Conservation (phyloP, 2,113 vertebrate genomes). For the Dolichallabes microphthalmus region DNA sequence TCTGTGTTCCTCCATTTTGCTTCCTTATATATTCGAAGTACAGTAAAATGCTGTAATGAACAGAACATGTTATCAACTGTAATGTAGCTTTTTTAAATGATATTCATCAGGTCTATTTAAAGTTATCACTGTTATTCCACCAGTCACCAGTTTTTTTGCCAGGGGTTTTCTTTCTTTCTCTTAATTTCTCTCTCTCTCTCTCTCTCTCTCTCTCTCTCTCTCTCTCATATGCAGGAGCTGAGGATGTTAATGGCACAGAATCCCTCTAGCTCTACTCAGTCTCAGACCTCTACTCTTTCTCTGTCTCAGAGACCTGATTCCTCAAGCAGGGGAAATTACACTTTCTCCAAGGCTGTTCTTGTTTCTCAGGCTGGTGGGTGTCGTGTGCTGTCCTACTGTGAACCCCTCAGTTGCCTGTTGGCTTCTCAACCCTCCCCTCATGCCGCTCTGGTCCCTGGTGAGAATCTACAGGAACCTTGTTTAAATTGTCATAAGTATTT, state of each 20-base stretch:
- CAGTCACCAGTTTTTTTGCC: not conserved
- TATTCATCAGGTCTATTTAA: not conserved
- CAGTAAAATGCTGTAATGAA: not conserved
- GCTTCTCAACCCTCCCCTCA: constrained; percentile 91
- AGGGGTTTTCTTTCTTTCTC: not conserved
- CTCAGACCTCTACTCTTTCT: constrained; percentile 50
- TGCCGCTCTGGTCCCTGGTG: constrained; percentile 85
- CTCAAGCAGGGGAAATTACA: constrained; percentile 74
- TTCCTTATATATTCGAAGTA: not conserved
- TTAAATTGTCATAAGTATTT: not conserved
- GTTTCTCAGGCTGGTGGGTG: constrained; percentile 85
- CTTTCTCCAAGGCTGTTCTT: constrained; percentile 79
- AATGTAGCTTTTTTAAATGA: not conserved
- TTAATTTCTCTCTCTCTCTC: not conserved
- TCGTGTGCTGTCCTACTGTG: constrained; percentile 84
- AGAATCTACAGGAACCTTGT: constrained; percentile 32
- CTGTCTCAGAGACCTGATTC: constrained; percentile 68
- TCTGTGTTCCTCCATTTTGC: not conserved
- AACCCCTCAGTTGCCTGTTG: constrained; percentile 82
- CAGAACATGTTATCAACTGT: not conserved
- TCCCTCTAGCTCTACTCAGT: constrained; percentile 54
- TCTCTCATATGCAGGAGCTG: constrained; percentile 84
- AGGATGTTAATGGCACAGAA: constrained; percentile 75
- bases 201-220: not conserved
- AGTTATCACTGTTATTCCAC: not conserved